Evolutionary conservation across 2,113 vertebrate species (phyloP), one percentile per base, ranked within the genome.

Genomic region (Tachysurus fulvidraco): DNA sequence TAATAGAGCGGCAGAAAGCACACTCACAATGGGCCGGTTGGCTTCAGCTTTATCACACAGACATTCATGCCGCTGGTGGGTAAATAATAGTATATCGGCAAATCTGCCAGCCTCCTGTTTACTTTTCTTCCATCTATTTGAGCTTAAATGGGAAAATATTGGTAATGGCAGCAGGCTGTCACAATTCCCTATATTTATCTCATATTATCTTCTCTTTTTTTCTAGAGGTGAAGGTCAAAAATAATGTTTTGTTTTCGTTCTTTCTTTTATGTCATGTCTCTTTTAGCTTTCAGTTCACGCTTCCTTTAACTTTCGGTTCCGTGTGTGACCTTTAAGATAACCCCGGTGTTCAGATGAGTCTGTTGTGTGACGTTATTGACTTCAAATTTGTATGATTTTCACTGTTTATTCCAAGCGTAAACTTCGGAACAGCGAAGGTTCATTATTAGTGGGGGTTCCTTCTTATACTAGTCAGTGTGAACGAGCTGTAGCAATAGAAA

Each of bases 1-100:
- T 89, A 90, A 91, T 81, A 81, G 87, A 84, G 64, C 10, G 19
- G 50, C n/a, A 28, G 77, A 71, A 44, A 44, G 16, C 77, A 13
- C 23, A 21, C 62, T 28, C 77, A 30, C 64, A 71, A 16, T 41
- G 60, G 74, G 54, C 44, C 46, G 55, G 17, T n/a, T 67, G 50
- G 21, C 78, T 59, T 19, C 30, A 4, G 77, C 52, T 23, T 59
- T 57, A 46, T 71, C 78, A 76, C 44, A 30, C 5, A 46, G 13
- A 71, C 30, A 7, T 59, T 73, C 19, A 25, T 28, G 2, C 19
- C 16, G 36, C 76, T 44, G 50, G 8, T 78, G 73, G 73, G 59
- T 50, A 77, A 85, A 85, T 85, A 81, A 73, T 71, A 55, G n/a
- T 25, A n/a, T 52, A 81, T 60, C 41, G 36, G 52, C 64, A 57